Percentiles rank a stretch among this genome's conserved stretches.
These are phyloP conservation scores for Cistogaster globosa DNA, from an alignment of 2,888 invertebrate genomes.

Conservation along the genomic window DNA sequence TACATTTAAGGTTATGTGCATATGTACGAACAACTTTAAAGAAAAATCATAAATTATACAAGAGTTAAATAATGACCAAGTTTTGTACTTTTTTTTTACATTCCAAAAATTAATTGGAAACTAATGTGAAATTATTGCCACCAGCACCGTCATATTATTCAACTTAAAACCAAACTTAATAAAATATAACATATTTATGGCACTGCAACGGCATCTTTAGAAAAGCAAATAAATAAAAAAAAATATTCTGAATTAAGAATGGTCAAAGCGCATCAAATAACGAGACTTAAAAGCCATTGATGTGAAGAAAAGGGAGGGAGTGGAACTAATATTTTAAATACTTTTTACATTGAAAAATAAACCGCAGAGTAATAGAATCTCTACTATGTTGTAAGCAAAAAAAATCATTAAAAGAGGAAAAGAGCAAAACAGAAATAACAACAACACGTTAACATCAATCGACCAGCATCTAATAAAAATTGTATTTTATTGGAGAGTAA, in stretches of 20 bases:
- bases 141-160: constrained; percentile 45
- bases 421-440: constrained; percentile 4
- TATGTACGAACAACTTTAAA: no score
- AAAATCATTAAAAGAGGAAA: constrained; percentile 9
- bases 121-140: constrained; percentile 63
- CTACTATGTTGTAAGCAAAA: constrained; percentile 59
- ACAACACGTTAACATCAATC: constrained; percentile 2
- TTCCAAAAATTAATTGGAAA: constrained; percentile 32
- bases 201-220: constrained; percentile 40
- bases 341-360: constrained; percentile 49
- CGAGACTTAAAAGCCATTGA: constrained; percentile 58
- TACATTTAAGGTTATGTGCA: no score
- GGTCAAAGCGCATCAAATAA: constrained; percentile 60
- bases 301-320: constrained; percentile 43
- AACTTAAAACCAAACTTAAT: constrained; percentile 43
- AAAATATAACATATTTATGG: constrained; percentile 55
- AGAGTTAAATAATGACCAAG: constrained; percentile 31
- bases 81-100: no score
- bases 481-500: constrained; percentile 16
- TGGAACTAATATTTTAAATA: not conserved
- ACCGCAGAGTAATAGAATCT: constrained; percentile 69
- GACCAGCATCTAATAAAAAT: constrained; percentile 11
- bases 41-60: constrained; percentile 26
- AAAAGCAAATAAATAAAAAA: constrained; percentile 17
- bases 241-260: constrained; percentile 35